A percentile compares a stretch with the other conserved stretches of the same genome.
Conservation (phyloP, 2,797 vertebrate genomes). For the Semotilus atromaculatus region DNA sequence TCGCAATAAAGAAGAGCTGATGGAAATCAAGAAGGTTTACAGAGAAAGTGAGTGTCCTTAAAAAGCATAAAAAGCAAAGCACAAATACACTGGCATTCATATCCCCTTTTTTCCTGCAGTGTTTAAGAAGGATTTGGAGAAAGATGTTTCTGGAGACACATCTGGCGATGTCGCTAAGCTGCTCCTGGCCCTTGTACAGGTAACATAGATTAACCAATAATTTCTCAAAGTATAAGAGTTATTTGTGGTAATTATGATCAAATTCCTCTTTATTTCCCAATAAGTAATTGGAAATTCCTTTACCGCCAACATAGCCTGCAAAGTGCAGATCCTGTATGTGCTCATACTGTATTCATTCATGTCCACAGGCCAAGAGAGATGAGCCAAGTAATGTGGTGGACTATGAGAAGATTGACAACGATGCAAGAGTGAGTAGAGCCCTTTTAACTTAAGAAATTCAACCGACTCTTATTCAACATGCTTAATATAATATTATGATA, state of each 20-base stretch:
- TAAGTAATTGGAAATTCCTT: not conserved
- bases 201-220: constrained; percentile 58
- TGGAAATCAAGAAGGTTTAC: constrained; percentile 90
- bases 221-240: not conserved
- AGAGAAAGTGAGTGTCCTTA: constrained; percentile 85
- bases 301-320: not conserved
- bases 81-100: not conserved
- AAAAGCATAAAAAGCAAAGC: not conserved
- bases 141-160: constrained; percentile 93
- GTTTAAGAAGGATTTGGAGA: constrained; percentile 95
- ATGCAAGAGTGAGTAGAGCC: constrained; percentile 83
- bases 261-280: not conserved
- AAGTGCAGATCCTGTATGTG: not conserved
- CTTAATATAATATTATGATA: not conserved
- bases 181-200: constrained; percentile 91
- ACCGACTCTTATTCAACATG: not conserved
- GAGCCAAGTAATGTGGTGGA: constrained; percentile 85
- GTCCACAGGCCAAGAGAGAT: constrained; percentile 84
- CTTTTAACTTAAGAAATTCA: not conserved
- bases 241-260: not conserved
- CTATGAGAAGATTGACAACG: constrained; percentile 90
- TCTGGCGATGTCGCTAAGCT: constrained; percentile 94
- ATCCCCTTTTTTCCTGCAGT: constrained; percentile 74
- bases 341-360: not conserved
- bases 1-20: constrained; percentile 88